Conservation (phyloP, 1,140 invertebrate genomes). For the Heliconius melpomene region DNA sequence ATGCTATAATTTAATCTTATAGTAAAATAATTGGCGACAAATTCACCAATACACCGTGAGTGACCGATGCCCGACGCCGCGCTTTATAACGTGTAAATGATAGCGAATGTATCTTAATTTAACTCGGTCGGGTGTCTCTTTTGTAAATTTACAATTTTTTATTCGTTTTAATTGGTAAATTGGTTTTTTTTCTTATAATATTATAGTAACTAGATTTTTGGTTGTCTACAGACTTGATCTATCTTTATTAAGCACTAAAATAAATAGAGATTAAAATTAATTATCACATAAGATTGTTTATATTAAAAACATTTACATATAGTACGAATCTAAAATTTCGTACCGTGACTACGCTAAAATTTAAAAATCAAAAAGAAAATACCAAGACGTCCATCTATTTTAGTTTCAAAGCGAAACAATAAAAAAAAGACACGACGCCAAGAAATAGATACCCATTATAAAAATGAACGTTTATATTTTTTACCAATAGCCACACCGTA, state of each 20-base stretch:
- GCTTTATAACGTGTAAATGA: constrained; percentile 42
- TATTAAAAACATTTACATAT: no score
- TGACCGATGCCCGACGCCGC: constrained; percentile 37
- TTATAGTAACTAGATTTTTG: no score
- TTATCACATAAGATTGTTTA: no score
- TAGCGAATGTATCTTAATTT: constrained; percentile 26
- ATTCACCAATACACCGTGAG: neutral
- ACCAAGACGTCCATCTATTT: neutral
- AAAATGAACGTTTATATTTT: constrained; percentile 9
- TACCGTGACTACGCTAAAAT: neutral
- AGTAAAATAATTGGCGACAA: constrained; percentile 13
- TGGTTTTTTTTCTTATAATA: no score
- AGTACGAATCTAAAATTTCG: no score
- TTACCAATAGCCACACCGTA: neutral
- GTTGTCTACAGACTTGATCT: no score
- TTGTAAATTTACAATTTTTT: neutral
- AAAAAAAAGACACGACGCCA: neutral
- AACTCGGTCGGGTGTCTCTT: neutral
- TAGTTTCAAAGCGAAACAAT: no score
- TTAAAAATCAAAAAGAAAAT: neutral
- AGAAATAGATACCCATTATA: constrained; percentile 9
- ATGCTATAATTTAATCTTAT: neutral
- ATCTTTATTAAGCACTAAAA: no score
- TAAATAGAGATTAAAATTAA: no score
- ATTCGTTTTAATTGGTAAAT: no score